Percentiles rank a stretch among this genome's conserved stretches.
phyloP scores from a whole-genome alignment of 1,140 invertebrate species.

The Ostrea edulis region DNA sequence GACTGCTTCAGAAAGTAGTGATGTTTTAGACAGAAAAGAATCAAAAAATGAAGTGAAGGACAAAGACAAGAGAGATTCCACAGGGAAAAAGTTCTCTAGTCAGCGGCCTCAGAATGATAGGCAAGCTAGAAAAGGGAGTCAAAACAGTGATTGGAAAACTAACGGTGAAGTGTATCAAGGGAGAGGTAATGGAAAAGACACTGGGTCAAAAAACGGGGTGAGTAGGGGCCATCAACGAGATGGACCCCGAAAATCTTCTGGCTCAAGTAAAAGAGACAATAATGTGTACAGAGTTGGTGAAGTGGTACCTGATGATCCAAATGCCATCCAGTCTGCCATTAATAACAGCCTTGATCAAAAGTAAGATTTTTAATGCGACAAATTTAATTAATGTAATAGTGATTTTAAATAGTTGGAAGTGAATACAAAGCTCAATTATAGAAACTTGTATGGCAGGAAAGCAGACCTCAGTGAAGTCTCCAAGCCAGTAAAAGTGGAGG shows the following conservation, averaged over 20 bases:
- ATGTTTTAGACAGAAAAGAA: constrained; percentile 77
- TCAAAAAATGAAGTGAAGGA: constrained; percentile 75
- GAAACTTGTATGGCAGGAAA: constrained; percentile 66
- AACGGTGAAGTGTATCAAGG: constrained; percentile 51
- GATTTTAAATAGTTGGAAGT: background rate
- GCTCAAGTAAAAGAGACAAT: constrained; percentile 72
- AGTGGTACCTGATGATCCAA: constrained; percentile 82
- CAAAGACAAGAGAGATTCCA: constrained; percentile 71
- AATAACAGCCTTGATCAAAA: constrained; percentile 69
- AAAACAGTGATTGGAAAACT: constrained; percentile 47
- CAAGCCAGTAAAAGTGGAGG: constrained; percentile 80
- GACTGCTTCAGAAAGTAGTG: constrained; percentile 84
- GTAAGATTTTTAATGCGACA: constrained; percentile 20
- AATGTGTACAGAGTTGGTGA: constrained; percentile 83
- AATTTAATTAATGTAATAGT: background rate
- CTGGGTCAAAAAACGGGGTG: constrained; percentile 74
- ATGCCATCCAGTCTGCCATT: constrained; percentile 82
- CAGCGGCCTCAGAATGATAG: constrained; percentile 77
- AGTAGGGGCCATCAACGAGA: constrained; percentile 63
- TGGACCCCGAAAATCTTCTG: constrained; percentile 69
- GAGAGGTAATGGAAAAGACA: constrained; percentile 69
- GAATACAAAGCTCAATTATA: constrained; percentile 43
- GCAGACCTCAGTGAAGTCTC: constrained; percentile 76
- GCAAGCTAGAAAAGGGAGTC: constrained; percentile 67
- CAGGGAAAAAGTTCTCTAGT: constrained; percentile 78